Evolutionary conservation across 2,888 invertebrate species (phyloP), one percentile per base, ranked within the genome.

Genomic region (Thecocarcelia acutangulata): DNA sequence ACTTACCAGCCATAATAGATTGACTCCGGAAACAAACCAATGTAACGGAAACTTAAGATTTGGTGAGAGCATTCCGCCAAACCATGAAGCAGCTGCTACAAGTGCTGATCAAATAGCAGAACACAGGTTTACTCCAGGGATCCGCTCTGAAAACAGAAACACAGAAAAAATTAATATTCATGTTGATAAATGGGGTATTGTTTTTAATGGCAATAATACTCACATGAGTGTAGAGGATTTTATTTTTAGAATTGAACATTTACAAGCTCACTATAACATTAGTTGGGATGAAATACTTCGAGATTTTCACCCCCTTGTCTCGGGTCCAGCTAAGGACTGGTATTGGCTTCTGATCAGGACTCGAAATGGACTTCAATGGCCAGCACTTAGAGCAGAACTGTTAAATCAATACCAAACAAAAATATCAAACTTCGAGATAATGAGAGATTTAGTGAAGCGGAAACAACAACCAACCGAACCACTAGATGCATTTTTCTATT

Each of bases 281-380:
- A n/a, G n/a, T 28, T 58, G 48, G 40, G 8, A 46, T 0, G 70
- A 70, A n/a, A 33, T 70, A 5, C 9, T 59, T 13, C 11, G 46
- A 33, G 37, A 70, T 13, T 70, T 70, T 12, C 50, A 59, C 46
- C 6, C 50, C 1, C 15, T 70, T n/a, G 48, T 59, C 9, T 19
- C 37, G 5, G 68, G 12, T 11, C 17, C 19, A 21, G 33, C 46
- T 3, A 11, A 48, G 24, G 12, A 63, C 9, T 63, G 46, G 46
- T 63, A 28, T 12, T 46, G 46, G 63, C 13, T 46, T 0, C 28
- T 24, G 3, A 15, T 63, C 4, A 5, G 13, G 2, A 70, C 50
- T 1, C 33, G 40, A 40, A 0, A 37, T 2, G 3, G 37, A 13
- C 37, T 24, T 9, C 6, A 46, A 4, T 70, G 48, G 70, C 48